Conservation (phyloP, 92 coral and sea anemone genomes). For the Plumapathes pennacea region DNA sequence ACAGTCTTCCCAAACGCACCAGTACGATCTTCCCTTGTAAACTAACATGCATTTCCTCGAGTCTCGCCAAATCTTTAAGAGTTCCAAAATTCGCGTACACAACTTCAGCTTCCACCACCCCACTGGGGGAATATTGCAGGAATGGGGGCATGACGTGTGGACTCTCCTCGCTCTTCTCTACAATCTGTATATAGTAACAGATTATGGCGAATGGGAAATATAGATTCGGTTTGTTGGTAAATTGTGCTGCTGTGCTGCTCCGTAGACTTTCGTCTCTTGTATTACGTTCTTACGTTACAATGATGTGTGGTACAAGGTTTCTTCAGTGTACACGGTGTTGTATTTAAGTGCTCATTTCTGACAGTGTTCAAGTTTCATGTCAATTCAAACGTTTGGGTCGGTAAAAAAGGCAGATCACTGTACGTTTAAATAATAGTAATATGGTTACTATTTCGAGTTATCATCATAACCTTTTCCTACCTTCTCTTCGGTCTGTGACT, state of each 20-base stretch:
- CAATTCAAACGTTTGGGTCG: no score
- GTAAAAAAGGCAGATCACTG: no score
- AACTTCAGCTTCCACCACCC: conserved; percentile 63
- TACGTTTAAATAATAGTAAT: no score
- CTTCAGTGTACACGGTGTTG: no score
- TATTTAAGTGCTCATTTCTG: no score
- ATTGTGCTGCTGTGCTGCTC: no score
- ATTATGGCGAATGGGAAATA: background rate
- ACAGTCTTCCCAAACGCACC: conserved; percentile 69
- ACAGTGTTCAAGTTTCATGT: background rate
- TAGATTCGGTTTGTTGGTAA: background rate
- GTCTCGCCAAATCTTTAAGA: conserved; percentile 59
- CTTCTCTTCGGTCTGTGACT: conserved; percentile 60
- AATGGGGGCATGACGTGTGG: conserved; percentile 63
- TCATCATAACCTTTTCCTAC: conserved; percentile 2
- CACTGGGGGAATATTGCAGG: conserved; percentile 71
- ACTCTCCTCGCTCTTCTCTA: conserved; percentile 34
- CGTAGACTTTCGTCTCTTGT: no score
- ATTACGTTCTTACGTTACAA: no score
- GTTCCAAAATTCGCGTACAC: conserved; percentile 92
- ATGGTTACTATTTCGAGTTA: no score
- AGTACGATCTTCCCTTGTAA: conserved; percentile 63
- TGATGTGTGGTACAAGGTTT: no score
- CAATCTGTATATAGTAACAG: conserved; percentile 17
- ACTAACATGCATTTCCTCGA: conserved; percentile 51